Percentiles rank a stretch among this genome's conserved stretches.
Evolutionary conservation across 2,888 invertebrate genomes (phyloP).

Genomic region (Calliopum simillimum): DNA sequence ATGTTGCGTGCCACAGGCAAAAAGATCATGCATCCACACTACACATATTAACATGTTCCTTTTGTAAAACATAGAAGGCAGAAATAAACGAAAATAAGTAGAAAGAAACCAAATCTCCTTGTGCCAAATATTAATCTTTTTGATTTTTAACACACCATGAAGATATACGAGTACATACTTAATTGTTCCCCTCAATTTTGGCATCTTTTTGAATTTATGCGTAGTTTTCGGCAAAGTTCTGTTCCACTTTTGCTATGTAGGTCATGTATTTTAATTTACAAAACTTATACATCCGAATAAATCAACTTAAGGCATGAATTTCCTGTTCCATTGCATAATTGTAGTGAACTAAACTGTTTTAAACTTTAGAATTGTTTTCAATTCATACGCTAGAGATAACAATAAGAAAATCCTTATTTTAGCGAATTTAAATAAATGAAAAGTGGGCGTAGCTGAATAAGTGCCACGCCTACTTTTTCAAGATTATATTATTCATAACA

Average conservation of each 20-base stretch:
- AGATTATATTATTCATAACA: too few species aligned
- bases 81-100: background rate
- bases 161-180: background rate
- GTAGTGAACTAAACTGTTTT: background rate
- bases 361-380: too few species aligned
- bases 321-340: conserved; percentile 8
- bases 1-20: conserved; percentile 23
- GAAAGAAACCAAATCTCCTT: too few species aligned
- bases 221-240: background rate
- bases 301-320: background rate
- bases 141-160: background rate
- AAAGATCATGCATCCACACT: conserved; percentile 23
- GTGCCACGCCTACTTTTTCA: too few species aligned
- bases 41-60: conserved; percentile 40
- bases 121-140: conserved; percentile 6
- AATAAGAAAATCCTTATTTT: too few species aligned
- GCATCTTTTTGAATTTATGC: conserved; percentile 1
- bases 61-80: too few species aligned
- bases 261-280: conserved; percentile 18
- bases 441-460: too few species aligned
- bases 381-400: too few species aligned
- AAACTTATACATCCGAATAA: background rate
- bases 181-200: background rate
- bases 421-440: too few species aligned
- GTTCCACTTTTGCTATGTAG: conserved; percentile 14